Conservation (phyloP, 1,140 invertebrate genomes). For the Pseudachorutes palmiensis region DNA sequence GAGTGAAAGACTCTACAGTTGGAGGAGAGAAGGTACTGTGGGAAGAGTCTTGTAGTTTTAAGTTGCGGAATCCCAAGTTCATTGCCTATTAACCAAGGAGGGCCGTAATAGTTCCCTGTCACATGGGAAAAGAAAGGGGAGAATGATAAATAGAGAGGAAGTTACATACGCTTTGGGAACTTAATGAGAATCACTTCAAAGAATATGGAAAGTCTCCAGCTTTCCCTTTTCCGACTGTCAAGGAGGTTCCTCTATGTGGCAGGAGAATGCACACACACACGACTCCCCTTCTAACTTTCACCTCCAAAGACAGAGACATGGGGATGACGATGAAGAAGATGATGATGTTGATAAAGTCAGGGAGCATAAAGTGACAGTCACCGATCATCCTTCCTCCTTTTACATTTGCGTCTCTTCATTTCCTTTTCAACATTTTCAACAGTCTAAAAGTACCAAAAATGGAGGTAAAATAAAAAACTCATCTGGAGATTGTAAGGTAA, state of each 20-base stretch:
- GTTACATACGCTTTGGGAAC: neutral
- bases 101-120: neutral
- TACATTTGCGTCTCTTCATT: neutral
- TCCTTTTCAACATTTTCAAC: neutral
- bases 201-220: neutral
- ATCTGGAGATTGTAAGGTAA: no score
- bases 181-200: conserved; percentile 1
- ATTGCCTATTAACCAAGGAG: neutral
- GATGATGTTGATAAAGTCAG: conserved; percentile 13
- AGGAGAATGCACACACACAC: neutral
- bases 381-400: neutral
- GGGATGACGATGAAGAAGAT: neutral
- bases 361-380: neutral
- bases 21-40: no score
- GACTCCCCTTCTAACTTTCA: neutral
- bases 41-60: no score
- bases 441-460: no score
- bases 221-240: no score
- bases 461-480: no score
- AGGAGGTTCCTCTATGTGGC: neutral
- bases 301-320: neutral
- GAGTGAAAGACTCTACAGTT: no score
- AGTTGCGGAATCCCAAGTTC: no score
- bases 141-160: neutral
- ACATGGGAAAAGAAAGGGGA: neutral